A percentile compares a stretch with the other conserved stretches of the same genome.
Evolutionary conservation across 2,888 invertebrate genomes (phyloP).

Genomic region (Volucella inanis): DNA sequence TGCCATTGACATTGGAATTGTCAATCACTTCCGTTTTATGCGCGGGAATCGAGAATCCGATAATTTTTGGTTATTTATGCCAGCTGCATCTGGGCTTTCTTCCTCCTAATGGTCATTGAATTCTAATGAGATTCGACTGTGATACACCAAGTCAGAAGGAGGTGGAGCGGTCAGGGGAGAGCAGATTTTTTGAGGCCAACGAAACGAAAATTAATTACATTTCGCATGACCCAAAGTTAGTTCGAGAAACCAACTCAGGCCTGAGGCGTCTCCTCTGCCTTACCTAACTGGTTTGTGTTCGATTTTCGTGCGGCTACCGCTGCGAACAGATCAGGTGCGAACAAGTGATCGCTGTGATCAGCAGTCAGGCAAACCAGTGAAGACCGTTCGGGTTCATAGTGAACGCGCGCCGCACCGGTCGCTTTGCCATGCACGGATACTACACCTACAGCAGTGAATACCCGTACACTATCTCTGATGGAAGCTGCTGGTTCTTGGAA

Average conservation of each 20-base stretch:
- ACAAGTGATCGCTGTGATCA: constrained; percentile 62
- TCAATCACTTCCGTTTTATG: constrained; percentile 69
- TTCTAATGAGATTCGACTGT: constrained; percentile 57
- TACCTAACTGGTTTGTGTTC: constrained; percentile 20
- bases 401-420: constrained; percentile 16
- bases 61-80: constrained; percentile 46
- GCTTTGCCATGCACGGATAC: not conserved
- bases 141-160: not conserved
- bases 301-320: constrained; percentile 42
- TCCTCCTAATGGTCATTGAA: constrained; percentile 21
- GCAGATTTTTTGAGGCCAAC: constrained; percentile 19
- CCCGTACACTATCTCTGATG: constrained; percentile 37
- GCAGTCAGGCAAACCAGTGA: constrained; percentile 3
- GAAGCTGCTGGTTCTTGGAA: constrained; percentile 59
- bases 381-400: constrained; percentile 48
- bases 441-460: not conserved
- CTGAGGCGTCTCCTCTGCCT: constrained; percentile 6
- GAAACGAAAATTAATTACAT: constrained; percentile 65
- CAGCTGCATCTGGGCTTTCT: constrained; percentile 25
- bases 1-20: constrained; percentile 71
- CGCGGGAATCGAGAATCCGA: constrained; percentile 17
- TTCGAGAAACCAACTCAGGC: constrained; percentile 20
- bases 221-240: constrained; percentile 54
- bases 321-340: constrained; percentile 71
- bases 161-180: not conserved